Conservation (phyloP, 2,113 vertebrate genomes). For the Cavia porcellus region DNA sequence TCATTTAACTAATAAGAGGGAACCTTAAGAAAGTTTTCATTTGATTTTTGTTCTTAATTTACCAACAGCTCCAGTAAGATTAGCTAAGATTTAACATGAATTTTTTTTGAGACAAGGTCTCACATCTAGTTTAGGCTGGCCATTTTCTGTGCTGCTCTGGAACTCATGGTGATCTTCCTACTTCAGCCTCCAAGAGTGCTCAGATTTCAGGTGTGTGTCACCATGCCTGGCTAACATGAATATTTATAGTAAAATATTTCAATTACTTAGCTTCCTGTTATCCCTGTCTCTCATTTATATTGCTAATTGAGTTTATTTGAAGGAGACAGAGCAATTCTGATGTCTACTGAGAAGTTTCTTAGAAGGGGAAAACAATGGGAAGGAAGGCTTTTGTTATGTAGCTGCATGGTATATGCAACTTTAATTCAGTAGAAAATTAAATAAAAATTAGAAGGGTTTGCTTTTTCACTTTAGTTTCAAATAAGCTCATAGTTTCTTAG, state of each 20-base stretch:
- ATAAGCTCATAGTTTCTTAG: neutral
- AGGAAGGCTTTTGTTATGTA: neutral
- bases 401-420: neutral
- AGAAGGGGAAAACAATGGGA: neutral
- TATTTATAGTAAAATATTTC: neutral
- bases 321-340: neutral
- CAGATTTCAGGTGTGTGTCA: too few species aligned
- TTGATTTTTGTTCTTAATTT: conserved; percentile 11
- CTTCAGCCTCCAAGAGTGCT: too few species aligned
- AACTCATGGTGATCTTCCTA: too few species aligned
- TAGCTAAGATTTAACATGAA: neutral
- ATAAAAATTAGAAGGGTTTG: neutral
- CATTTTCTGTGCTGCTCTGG: too few species aligned
- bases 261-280: neutral
- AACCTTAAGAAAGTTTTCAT: neutral
- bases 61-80: neutral
- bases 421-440: conserved; percentile 29
- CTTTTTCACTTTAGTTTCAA: conserved; percentile 20
- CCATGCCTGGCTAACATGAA: too few species aligned
- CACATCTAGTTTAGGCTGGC: too few species aligned
- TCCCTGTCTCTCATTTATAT: neutral
- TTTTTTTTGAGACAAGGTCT: too few species aligned
- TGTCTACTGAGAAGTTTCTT: neutral
- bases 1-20: neutral
- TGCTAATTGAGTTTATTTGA: neutral